These are phyloP conservation scores for Columbina picui DNA, from an alignment of 2,113 vertebrate species.

Conservation along the genomic window DNA sequence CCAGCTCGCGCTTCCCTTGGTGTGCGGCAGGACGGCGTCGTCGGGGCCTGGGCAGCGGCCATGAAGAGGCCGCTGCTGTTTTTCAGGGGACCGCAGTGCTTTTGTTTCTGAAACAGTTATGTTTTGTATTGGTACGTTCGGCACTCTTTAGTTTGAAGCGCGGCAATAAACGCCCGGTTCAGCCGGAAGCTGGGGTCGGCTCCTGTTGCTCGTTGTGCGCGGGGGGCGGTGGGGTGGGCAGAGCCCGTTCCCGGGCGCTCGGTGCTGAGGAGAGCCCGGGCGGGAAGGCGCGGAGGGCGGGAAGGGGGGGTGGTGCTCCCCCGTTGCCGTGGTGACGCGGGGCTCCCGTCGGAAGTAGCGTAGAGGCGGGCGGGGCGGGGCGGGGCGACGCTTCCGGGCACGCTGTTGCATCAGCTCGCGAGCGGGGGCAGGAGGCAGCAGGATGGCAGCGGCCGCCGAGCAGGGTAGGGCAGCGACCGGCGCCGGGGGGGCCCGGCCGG, in stretches of 20 bases:
- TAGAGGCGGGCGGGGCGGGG: background rate
- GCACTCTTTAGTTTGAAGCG: background rate
- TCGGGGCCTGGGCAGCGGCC: rapidly evolving
- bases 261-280: background rate
- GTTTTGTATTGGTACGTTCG: rapidly evolving
- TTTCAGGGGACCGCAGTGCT: background rate
- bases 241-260: too few species aligned
- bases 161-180: background rate
- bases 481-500: background rate
- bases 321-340: conserved; percentile 18
- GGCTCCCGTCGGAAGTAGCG: conserved; percentile 37
- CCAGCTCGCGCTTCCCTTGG: rapidly evolving
- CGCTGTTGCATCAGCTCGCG: conserved; percentile 75
- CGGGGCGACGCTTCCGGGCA: conserved; percentile 55
- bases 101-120: rapidly evolving
- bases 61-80: rapidly evolving
- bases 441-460: conserved; percentile 53
- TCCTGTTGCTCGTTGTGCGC: background rate
- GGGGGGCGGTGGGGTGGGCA: background rate
- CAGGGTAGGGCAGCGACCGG: background rate
- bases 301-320: background rate
- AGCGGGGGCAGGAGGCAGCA: background rate
- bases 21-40: background rate
- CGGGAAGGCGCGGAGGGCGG: background rate
- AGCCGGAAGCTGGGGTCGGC: background rate